phyloP scores from a whole-genome alignment of 30 jellyfish, hydroid and myxozoan genomes.

The Mastigias papua region DNA sequence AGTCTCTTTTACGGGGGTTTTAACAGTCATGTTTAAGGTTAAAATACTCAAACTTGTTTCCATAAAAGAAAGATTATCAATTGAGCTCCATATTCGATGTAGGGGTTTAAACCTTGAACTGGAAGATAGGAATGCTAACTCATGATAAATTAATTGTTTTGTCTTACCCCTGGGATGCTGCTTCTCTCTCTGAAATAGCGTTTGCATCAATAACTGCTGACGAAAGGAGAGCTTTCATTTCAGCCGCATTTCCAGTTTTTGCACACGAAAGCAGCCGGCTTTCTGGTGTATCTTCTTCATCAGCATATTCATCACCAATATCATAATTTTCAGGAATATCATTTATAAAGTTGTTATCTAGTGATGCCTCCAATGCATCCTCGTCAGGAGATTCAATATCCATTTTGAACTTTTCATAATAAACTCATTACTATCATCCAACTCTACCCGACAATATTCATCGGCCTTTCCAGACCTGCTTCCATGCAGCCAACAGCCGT shows the following conservation, averaged over 20 bases:
- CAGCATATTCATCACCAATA: not conserved
- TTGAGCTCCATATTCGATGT: no score
- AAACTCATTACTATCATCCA: not conserved
- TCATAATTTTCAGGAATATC: not conserved
- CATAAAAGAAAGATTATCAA: no score
- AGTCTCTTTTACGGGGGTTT: no score
- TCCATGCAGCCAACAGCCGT: not conserved
- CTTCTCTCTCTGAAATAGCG: constrained; percentile 23
- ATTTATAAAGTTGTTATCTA: not conserved
- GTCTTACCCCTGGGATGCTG: constrained; percentile 63
- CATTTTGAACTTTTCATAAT: not conserved
- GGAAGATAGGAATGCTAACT: no score
- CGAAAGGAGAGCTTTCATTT: constrained; percentile 30
- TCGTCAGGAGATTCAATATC: not conserved
- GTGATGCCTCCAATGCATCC: not conserved
- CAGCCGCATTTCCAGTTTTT: constrained; percentile 28
- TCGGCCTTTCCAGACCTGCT: not conserved
- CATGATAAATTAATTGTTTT: no score
- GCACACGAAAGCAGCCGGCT: constrained; percentile 43
- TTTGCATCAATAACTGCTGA: constrained; percentile 4
- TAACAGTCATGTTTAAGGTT: no score
- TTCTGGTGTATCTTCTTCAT: constrained; percentile 2
- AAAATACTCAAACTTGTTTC: no score
- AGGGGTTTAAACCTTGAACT: no score
- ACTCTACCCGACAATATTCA: not conserved